Evolutionary conservation across 1,140 invertebrate species (phyloP).

Genomic region (Gyrodactylus bullatarudis): DNA sequence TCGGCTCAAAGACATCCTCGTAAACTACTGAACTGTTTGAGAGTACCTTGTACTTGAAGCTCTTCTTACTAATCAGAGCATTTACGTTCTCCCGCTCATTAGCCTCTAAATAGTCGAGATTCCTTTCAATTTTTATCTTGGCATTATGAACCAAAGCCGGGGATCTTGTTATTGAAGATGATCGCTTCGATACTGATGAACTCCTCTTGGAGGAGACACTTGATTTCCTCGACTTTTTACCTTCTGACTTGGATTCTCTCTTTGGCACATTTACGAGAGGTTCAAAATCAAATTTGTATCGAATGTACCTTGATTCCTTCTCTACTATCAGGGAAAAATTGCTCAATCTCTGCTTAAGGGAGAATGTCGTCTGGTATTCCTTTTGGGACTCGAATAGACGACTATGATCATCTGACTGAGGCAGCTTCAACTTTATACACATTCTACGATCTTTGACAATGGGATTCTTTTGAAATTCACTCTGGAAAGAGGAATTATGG

Average conservation of each 20-base stretch:
- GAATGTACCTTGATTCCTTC: not conserved
- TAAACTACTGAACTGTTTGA: not conserved
- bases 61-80: not conserved
- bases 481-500: no score
- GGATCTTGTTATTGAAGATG: not conserved
- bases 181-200: not conserved
- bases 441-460: not conserved
- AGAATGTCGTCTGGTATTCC: not conserved
- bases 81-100: no score
- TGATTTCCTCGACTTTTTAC: not conserved
- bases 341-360: not conserved
- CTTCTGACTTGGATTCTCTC: no score
- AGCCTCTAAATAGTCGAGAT: not conserved
- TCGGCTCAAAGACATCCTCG: not conserved
- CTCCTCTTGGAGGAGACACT: not conserved
- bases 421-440: not conserved
- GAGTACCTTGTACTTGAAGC: not conserved
- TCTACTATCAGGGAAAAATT: not conserved
- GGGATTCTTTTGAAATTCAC: no score
- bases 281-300: not conserved
- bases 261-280: no score
- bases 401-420: not conserved
- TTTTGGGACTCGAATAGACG: not conserved
- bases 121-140: not conserved
- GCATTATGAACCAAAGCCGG: not conserved